Evolutionary conservation across 1,140 invertebrate species (phyloP), one percentile per base, ranked within the genome.

Genomic region (Asbolus verrucosus): DNA sequence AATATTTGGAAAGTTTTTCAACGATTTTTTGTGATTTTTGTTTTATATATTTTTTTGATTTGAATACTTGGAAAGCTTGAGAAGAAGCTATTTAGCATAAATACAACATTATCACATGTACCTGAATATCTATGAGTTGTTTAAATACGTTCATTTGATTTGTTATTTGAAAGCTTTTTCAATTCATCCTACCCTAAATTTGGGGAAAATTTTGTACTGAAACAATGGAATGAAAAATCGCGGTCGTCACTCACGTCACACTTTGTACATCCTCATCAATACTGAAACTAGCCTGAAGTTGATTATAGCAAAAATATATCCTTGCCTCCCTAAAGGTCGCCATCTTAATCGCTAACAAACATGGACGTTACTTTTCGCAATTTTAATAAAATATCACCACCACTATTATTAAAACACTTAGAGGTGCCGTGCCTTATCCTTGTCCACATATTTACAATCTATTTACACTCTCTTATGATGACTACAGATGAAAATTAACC

Each of bases 91-190:
- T 59, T 14, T 62, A 63, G 61, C 33, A 63, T 63, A 62, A 63
- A 63, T 63, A 63, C 61, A 63, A 63, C 39, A 63, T 63, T 63
- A 63, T 63, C 61, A 63, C 61, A 63, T 63, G 61, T 63, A 63
- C 36, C 61, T 63, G 61, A 63, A 41, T 63, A 63, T 39, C 46
- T 63, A 63, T 63, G 19, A 59, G 11, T 59, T 59, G 27, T 50
- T 62, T 63, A 41, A 39, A 21, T 39, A 63, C 59, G 46, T 62
- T 24, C 8, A 62, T 9, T 62, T 14, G 30, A 36, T 62, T 15
- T 16, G 15, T 14, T 50, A 38, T 4, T 62, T 62, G 36, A 54
- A 54, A 27, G 41, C 41, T 18, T 41, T n/a, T 19, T 21, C 11
- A 36, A 6, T 36, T 9, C 19, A 11, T 13, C 19, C 59, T 62